Conservation (phyloP, 2,797 vertebrate species). For the Carduelis carduelis region DNA sequence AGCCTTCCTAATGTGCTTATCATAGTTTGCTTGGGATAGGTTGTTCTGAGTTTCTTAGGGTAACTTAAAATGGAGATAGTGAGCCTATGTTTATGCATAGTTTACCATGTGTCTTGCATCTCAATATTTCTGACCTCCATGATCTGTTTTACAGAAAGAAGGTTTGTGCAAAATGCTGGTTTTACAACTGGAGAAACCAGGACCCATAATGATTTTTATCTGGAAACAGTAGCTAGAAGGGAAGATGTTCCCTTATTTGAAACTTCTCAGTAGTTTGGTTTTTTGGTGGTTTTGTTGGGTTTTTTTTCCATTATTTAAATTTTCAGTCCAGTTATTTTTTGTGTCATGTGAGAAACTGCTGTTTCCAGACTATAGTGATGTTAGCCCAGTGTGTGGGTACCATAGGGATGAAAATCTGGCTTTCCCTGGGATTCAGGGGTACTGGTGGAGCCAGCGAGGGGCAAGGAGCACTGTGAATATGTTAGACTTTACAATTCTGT, state of each 20-base stretch:
- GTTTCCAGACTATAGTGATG: background rate
- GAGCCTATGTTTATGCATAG: background rate
- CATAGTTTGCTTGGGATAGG: background rate
- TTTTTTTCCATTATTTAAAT: background rate
- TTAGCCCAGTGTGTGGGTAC: background rate
- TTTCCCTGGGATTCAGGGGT: background rate
- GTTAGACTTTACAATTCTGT: background rate
- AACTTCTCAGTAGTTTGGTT: background rate
- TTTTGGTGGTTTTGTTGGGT: background rate
- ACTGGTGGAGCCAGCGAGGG: fast-evolving
- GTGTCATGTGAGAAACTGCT: background rate
- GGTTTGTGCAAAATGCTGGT: background rate
- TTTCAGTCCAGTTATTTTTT: background rate
- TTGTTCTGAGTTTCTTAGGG: background rate
- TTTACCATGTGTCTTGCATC: background rate
- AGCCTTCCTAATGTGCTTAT: background rate
- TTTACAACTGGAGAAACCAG: background rate
- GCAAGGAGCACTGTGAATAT: background rate
- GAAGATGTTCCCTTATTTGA: background rate
- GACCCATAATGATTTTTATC: background rate
- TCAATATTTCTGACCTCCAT: background rate
- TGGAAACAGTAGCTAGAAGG: background rate
- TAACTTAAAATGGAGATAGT: background rate
- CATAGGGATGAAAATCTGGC: background rate
- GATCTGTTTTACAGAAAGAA: background rate